Evolutionary conservation across 2,113 vertebrate species (phyloP), one percentile per base, ranked within the genome.

Genomic region (Eublepharis macularius): DNA sequence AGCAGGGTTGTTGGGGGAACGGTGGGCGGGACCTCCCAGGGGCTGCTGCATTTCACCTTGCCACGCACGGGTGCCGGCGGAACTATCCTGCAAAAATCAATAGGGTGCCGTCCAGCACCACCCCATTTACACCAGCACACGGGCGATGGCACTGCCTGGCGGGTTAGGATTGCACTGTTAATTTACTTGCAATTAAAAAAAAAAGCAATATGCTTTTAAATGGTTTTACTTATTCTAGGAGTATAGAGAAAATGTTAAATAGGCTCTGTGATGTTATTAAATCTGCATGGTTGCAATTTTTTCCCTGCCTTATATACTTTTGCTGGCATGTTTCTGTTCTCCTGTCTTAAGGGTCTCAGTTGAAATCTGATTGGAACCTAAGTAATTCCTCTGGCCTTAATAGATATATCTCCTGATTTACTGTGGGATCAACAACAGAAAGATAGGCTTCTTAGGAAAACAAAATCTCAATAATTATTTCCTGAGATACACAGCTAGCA

Each of bases 171-270:
- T n/a, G n/a, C n/a, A n/a, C n/a, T n/a, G n/a, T 36, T 2, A 70
- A 29, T 16, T 87, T 83, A 87, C 93, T 93, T 90, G 86, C 85
- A 90, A 68, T 91, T 92, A 86, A 92, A 83, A 93, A 54, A 80
- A 88, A 88, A 90, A 82, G 29, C 43, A 4, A 84, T 19, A 86
- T 89, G 77, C 51, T 54, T 51, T 89, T 43, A 12, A 82, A 85
- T 26, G 66, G 88, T 91, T 91, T 86, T 93, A 85, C 90, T 83
- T 86, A 69, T 77, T 91, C 54, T 94, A 88, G 80, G 90, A 76
- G 88, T 86, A 65, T 79, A 87, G 88, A 69, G 87, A 91, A 94
- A 94, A 91, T 90, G 93, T 88, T 90, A 93, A 94, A 93, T 89
- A 83, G 86, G 70, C 85, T 91, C 69, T 63, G 72, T 86, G 90